Evolutionary conservation across 2,888 invertebrate genomes (phyloP), one percentile per base, ranked within the genome.

Genomic region (Arctia plantaginis): DNA sequence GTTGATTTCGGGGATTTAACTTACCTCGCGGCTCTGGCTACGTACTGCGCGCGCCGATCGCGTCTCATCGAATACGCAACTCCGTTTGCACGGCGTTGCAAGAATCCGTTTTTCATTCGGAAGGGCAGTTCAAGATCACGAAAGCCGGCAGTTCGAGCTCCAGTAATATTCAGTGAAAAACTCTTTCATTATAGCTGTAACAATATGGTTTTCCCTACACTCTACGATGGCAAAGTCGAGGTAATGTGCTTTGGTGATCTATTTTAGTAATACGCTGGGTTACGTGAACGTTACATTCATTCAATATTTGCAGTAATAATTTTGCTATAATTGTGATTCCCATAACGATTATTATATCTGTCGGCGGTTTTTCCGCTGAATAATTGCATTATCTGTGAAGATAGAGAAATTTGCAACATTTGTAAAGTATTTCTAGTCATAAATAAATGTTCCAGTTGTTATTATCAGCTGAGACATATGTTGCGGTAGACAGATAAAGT

Each of bases 111-210:
- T 94, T 92, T 91, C 91, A 90, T 90, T 88, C 88, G 91, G 92
- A 96, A 96, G 96, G 96, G 94, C 96, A 95, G 93, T 94, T 96
- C 95, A 96, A 96, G 96, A 94, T 94, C 96, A 95, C 92, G 89
- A 90, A 90, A 90, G 91, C 90, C 90, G 90, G 89, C 87, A 86
- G 89, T 87, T 82, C 90, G 90, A 91, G 90, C 90, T 87, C 87
- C 85, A 89, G 86, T 87, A 80, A 86, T 85, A 87, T 90, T 89
- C 85, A 87, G 89, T 89, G 87, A 88, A 83, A 91, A 87, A 88
- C 87, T 83, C 72, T 85, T 92, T 76, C 90, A 91, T 86, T 84
- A 75, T 76, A 86, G 80, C 80, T 77, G 85, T 80, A 84, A 87
- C 80, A 92, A 90, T 74, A 94, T 96, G 96, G 96, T 93, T 82